Base-by-base conservation (phyloP, 1,140 invertebrate genomes). In the Apis dorsata region DNA sequence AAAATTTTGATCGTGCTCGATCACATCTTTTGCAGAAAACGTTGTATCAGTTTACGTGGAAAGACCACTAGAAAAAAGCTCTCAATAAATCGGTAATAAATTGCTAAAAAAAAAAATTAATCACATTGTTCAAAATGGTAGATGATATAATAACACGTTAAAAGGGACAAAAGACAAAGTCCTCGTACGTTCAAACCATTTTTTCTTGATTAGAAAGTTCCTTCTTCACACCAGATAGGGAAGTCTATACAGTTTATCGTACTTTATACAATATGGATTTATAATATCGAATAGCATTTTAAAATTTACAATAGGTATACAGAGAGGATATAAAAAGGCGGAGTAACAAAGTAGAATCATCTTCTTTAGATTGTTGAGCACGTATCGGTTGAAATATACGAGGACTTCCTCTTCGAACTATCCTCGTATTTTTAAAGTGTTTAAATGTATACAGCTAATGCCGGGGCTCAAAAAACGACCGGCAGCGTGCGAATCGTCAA, bases 401-500 rank as follows among this genome's bases (percentile, higher is more conserved):
- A 77, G 65, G 74, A 69, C 65, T 77, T 77, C n/a, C 51, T 81
- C 55, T 28, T 24, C 19, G 15, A 59, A 53, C 13, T n/a, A 57
- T 60, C 79, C 51, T 81, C 80, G 53, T 8, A 44, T 15, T 24
- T 51, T n/a, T 0, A 15, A 8, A 4, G 7, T 44, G 34, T 44
- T 21, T 70, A 10, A 63, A 60, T 28, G 12, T 78, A 65, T 85
- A n/a, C 51, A 81, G 60, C 70, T 91, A 91, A 81, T 92, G 91
- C 89, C 90, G 90, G 66, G 91, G 90, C 72, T 94, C 93, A 85
- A 93, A 92, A 84, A 94, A 92, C 62, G 93, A 94, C 82, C 93
- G 91, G 88, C 92, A 93, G 90, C 93, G 93, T 28, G 91, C 90
- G 59, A 94, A 93, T 84, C 91, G 93, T 93, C 93, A 94, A 85